phyloP scores from a whole-genome alignment of 2,888 invertebrate genomes.

The Platypus cylindrus region DNA sequence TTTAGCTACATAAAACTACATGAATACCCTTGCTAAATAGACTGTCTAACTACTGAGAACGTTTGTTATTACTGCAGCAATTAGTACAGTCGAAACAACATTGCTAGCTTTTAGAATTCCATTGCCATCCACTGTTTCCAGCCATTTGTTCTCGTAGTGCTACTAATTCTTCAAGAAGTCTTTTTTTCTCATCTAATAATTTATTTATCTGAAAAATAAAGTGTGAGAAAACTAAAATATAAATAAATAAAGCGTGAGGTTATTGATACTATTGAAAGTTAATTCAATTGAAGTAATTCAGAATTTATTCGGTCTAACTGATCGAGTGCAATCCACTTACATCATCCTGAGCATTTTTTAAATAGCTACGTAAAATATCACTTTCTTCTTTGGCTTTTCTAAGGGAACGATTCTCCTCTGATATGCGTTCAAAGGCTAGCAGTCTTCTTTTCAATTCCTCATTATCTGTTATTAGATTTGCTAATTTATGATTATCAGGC shows the following conservation, averaged over 20 bases:
- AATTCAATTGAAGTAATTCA: no score
- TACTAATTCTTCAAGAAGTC: conserved; percentile 55
- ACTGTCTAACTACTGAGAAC: conserved; percentile 20
- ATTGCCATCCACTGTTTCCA: conserved; percentile 29
- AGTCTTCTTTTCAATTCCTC: conserved; percentile 50
- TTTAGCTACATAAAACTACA: no score
- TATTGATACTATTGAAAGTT: no score
- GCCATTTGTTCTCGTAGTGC: conserved; percentile 47
- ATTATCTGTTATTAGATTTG: conserved; percentile 44
- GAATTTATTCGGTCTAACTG: no score
- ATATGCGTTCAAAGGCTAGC: conserved; percentile 43
- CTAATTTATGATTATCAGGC: conserved; percentile 12
- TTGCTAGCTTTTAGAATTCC: conserved; percentile 54
- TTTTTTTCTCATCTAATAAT: conserved; percentile 60
- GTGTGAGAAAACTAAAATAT: not conserved
- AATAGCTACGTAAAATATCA: conserved; percentile 44
- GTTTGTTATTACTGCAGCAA: conserved; percentile 37
- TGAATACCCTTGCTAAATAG: no score
- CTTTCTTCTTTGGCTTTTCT: conserved; percentile 44
- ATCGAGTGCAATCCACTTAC: no score
- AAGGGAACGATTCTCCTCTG: conserved; percentile 45
- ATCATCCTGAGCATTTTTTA: conserved; percentile 62
- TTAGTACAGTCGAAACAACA: conserved; percentile 58
- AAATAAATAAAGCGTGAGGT: no score
- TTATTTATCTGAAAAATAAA: conserved; percentile 19